Percentiles rank a stretch among this genome's conserved stretches.
phyloP scores from a whole-genome alignment of 2,797 vertebrate species.

The Anolis apletophallus region DNA sequence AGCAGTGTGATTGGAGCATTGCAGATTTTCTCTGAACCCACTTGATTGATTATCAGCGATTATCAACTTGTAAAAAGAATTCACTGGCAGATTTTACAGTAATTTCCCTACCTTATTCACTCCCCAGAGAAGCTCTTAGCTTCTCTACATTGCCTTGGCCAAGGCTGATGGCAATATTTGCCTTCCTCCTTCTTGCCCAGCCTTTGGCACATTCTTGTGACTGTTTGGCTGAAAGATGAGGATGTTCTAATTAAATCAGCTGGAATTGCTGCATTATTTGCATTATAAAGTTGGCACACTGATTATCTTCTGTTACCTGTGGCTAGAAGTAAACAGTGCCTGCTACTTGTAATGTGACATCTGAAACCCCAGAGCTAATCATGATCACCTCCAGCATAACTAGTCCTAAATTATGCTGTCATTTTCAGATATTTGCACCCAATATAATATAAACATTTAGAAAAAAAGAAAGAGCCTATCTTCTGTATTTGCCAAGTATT shows the following conservation, averaged over 20 bases:
- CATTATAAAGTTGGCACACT: conserved; percentile 45
- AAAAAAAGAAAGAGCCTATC: conserved; percentile 59
- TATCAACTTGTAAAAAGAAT: not conserved
- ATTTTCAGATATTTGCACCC: conserved; percentile 28
- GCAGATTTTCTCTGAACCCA: not conserved
- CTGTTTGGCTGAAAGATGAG: conserved; percentile 38
- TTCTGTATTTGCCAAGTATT: conserved; percentile 71
- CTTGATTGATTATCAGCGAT: not conserved
- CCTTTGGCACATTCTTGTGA: conserved; percentile 17
- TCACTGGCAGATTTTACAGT: not conserved
- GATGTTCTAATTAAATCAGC: conserved; percentile 63
- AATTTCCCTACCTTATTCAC: not conserved
- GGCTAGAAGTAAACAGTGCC: conserved; percentile 42
- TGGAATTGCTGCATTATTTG: conserved; percentile 39
- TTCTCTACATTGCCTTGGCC: conserved; percentile 14
- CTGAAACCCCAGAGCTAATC: conserved; percentile 62
- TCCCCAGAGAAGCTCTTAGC: not conserved
- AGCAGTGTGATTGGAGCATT: too few relatives aligned
- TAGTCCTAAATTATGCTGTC: conserved; percentile 65
- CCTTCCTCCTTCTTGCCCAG: conserved; percentile 32
- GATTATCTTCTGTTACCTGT: conserved; percentile 58
- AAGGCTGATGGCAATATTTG: conserved; percentile 8
- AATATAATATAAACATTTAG: conserved; percentile 31
- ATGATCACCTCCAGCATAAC: conserved; percentile 47
- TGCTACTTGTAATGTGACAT: conserved; percentile 33